These are phyloP conservation scores for Psephotus haematonotus DNA, from an alignment of 2,113 vertebrate genomes.

Conservation along the genomic window DNA sequence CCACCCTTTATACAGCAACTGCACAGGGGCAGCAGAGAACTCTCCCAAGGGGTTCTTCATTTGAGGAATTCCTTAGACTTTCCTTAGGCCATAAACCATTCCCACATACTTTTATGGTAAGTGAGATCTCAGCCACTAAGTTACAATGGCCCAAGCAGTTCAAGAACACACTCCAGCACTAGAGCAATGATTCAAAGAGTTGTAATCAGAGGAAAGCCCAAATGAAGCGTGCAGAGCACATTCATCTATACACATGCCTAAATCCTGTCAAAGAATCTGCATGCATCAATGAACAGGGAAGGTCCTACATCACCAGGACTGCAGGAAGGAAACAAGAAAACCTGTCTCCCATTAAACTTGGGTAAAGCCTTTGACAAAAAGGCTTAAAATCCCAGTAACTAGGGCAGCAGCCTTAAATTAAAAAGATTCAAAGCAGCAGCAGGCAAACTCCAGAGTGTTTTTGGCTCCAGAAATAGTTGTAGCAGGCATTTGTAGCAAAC, in stretches of 20 bases:
- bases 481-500: neutral
- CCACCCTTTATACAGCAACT: neutral
- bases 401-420: neutral
- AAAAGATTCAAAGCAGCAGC: neutral
- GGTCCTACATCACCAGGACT: neutral
- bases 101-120: neutral
- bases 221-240: neutral
- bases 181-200: neutral
- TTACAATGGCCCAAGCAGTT: neutral
- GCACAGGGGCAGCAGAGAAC: neutral
- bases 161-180: neutral
- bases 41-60: neutral
- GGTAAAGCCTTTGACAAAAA: neutral
- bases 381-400: neutral
- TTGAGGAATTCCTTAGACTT: neutral
- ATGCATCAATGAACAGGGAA: neutral
- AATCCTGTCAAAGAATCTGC: neutral
- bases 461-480: neutral
- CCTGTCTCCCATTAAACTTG: neutral
- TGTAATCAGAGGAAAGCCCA: neutral
- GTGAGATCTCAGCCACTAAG: neutral
- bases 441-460: neutral
- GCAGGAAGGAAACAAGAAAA: neutral
- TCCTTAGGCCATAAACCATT: neutral
- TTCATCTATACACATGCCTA: neutral